Conservation (phyloP, 2,888 invertebrate species). For the Noctua fimbriata region DNA sequence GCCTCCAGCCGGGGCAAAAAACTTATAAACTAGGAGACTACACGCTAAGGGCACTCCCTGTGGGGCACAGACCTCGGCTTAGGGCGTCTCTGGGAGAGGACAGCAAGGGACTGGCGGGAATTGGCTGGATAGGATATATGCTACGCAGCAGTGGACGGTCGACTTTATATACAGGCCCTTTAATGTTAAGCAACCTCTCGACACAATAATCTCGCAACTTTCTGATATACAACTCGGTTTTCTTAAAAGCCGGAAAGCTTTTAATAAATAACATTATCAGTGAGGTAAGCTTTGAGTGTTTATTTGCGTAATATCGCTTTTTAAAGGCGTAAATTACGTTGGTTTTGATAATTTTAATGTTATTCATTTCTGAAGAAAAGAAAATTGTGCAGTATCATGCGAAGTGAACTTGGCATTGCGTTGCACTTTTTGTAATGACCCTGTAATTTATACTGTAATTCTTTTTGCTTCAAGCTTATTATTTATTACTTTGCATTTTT, state of each 20-base stretch:
- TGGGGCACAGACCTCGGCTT: neutral
- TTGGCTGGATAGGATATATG: neutral
- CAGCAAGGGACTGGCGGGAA: neutral
- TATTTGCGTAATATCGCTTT: constrained; percentile 43
- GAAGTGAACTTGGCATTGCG: neutral
- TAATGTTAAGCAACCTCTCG: constrained; percentile 51
- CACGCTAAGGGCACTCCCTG: neutral
- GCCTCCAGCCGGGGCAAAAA: neutral
- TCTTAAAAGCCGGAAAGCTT: constrained; percentile 51
- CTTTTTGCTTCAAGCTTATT: neutral
- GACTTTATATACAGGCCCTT: constrained; percentile 49
- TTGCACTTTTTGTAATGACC: constrained; percentile 22
- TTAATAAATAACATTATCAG: constrained; percentile 52
- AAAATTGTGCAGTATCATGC: neutral
- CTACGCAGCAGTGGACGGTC: constrained; percentile 5
- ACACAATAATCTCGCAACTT: constrained; percentile 49
- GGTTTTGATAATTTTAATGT: constrained; percentile 26
- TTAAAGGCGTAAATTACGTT: constrained; percentile 26
- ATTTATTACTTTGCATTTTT: constrained; percentile 11
- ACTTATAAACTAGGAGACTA: neutral
- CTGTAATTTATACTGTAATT: constrained; percentile 24
- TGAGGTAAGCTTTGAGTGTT: constrained; percentile 49
- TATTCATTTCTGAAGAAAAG: neutral
- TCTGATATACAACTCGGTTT: constrained; percentile 22
- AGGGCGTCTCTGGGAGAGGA: neutral